Evolutionary conservation across 2,113 vertebrate species (phyloP).

Genomic region (Saimiri boliviensis): DNA sequence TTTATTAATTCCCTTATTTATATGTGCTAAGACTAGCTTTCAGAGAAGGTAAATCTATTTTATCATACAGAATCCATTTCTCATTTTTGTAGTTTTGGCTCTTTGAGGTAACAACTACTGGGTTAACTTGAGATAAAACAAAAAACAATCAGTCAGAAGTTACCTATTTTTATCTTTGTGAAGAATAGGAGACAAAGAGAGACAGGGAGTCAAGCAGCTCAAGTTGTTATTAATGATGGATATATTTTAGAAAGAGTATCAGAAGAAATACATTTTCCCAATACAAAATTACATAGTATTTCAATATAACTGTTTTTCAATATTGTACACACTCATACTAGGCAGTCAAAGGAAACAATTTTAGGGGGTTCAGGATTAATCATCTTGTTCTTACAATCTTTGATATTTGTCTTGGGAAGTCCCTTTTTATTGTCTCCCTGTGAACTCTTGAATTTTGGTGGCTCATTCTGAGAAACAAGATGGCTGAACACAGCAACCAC

Average conservation of each 20-base stretch:
- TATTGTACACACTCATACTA: neutral
- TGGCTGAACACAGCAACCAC: neutral
- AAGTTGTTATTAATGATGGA: neutral
- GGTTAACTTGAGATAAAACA: neutral
- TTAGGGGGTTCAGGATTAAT: neutral
- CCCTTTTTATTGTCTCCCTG: neutral
- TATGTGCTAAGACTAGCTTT: neutral
- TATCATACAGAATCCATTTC: neutral
- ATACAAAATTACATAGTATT: neutral
- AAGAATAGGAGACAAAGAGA: neutral
- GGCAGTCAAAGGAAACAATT: neutral
- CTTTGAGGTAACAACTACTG: neutral
- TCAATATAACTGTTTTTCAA: neutral
- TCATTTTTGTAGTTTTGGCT: neutral
- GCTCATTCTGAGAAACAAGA: neutral
- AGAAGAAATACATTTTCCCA: neutral
- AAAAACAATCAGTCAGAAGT: neutral
- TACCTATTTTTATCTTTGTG: neutral
- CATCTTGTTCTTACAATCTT: neutral
- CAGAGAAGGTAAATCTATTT: neutral
- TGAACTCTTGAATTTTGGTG: neutral
- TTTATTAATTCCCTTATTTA: neutral
- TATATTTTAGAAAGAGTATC: neutral
- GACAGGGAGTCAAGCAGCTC: fast-evolving
- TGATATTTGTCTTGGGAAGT: neutral